Evolutionary conservation across 2,797 vertebrate genomes (phyloP), one percentile per base, ranked within the genome.

Genomic region (Chelidonichthys spinosus): DNA sequence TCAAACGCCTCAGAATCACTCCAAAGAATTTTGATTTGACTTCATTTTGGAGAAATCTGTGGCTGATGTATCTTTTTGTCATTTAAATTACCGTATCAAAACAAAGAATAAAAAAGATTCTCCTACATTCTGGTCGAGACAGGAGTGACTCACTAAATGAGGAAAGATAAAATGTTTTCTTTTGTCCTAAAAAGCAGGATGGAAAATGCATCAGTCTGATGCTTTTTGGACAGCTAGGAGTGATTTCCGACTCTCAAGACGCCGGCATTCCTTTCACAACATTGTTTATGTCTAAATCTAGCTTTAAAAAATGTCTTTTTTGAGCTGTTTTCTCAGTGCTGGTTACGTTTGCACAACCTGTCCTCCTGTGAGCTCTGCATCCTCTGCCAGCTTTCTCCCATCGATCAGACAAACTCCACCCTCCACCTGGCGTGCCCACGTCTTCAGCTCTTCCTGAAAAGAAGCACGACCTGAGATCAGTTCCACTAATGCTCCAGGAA

Each of bases 341-440:
- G 14, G 13, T 15, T 5, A 40, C 4, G 49, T 40, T 35, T 8
- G 3, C 11, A 69, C 47, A 63, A 92, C 91, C 90, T 91, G 92
- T 81, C 90, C 92, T 32, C 70, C 33, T 33, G 83, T 69, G 33
- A 92, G 90, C 5, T 98, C 96, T 2, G 91, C 58, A 69, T 97
- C 95, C 74, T 92, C 92, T n/a, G 93, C 91, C 74, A 95, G 93
- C 68, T 91, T 83, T 86, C 94, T 95, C 7, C 97, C 96, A 50
- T 97, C 96, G 52, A 99, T 95, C 75, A 99, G 94, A 92, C 94
- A 96, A 81, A 95, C 68, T 69, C 94, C 94, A 9, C 82, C 85
- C 78, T 96, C 94, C 66, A 99, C 95, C 89, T 96, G 95, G 47
- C 95, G 94, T 2, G 96, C 95, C 98, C 98, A 99, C 0, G 66